A percentile compares a stretch with the other conserved stretches of the same genome.
phyloP scores from a whole-genome alignment of 2,113 vertebrate genomes.

The Hyla sarda region DNA sequence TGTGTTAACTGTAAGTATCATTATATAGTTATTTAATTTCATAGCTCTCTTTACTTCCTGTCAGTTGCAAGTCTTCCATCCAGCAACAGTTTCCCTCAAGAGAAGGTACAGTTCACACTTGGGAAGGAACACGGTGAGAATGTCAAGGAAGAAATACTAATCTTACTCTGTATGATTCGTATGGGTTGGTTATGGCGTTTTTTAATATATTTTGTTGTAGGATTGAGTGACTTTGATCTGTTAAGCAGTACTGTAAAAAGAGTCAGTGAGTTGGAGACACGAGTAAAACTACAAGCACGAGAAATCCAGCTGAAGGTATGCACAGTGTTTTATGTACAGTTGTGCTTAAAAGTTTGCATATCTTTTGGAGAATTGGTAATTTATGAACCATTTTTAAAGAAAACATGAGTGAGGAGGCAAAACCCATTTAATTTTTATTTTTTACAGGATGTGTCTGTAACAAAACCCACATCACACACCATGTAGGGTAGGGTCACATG shows the following conservation, averaged over 20 bases:
- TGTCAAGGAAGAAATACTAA: not conserved
- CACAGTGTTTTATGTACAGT: too few relatives aligned
- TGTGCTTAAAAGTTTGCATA: too few relatives aligned
- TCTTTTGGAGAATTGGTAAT: too few relatives aligned
- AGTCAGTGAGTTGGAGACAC: conserved; percentile 77
- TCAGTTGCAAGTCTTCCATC: conserved; percentile 26
- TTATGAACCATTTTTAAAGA: too few relatives aligned
- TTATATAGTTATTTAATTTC: not conserved
- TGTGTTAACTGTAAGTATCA: not conserved
- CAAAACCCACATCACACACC: too few relatives aligned
- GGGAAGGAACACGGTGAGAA: conserved; percentile 8
- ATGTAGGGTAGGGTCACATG: too few relatives aligned
- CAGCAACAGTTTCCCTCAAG: not conserved
- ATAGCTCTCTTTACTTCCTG: not conserved
- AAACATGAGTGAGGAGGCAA: too few relatives aligned
- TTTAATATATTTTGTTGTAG: conserved; percentile 66
- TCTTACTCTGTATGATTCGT: not conserved
- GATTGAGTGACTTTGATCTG: conserved; percentile 68
- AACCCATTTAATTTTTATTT: too few relatives aligned
- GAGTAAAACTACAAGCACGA: conserved; percentile 72
- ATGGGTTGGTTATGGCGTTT: not conserved
- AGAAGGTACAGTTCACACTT: not conserved
- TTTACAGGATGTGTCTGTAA: too few relatives aligned
- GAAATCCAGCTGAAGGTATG: conserved; percentile 81
- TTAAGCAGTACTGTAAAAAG: conserved; percentile 73